Conservation (phyloP, 2,888 invertebrate species). For the Drosophila diplacantha region DNA sequence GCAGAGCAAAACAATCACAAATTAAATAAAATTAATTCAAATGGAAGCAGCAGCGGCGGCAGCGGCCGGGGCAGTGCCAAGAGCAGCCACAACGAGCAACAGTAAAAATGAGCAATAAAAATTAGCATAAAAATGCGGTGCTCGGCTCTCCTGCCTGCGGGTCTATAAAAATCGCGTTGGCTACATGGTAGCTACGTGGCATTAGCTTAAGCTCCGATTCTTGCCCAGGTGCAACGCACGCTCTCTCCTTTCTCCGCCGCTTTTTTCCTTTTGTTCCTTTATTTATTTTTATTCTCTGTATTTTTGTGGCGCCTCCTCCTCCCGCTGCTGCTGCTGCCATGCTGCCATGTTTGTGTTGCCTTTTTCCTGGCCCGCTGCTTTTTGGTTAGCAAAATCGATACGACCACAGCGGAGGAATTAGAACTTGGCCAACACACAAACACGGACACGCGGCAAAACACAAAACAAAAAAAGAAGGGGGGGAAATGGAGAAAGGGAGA, state of each 20-base stretch:
- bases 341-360: not conserved
- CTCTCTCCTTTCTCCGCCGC: not conserved
- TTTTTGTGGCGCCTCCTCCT: not conserved
- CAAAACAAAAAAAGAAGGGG: not conserved
- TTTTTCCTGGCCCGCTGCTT: constrained; percentile 3
- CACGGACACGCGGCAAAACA: constrained; percentile 10
- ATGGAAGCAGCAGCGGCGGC: constrained; percentile 33
- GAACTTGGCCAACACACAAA: constrained; percentile 27
- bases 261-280: not conserved
- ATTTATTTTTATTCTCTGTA: not conserved
- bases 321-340: not conserved
- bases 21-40: constrained; percentile 69
- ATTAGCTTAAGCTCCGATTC: constrained; percentile 8
- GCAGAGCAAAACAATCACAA: constrained; percentile 38
- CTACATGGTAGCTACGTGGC: not conserved
- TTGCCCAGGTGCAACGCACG: constrained; percentile 30
- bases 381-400: constrained; percentile 38
- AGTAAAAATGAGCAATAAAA: constrained; percentile 66
- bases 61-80: constrained; percentile 16
- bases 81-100: constrained; percentile 36
- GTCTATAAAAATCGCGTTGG: constrained; percentile 36
- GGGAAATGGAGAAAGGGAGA: not conserved
- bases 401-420: constrained; percentile 30
- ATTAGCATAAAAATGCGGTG: constrained; percentile 65
- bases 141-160: not conserved